These are phyloP conservation scores for Glareola pratincola DNA, from an alignment of 2,113 vertebrate genomes.

Conservation along the genomic window DNA sequence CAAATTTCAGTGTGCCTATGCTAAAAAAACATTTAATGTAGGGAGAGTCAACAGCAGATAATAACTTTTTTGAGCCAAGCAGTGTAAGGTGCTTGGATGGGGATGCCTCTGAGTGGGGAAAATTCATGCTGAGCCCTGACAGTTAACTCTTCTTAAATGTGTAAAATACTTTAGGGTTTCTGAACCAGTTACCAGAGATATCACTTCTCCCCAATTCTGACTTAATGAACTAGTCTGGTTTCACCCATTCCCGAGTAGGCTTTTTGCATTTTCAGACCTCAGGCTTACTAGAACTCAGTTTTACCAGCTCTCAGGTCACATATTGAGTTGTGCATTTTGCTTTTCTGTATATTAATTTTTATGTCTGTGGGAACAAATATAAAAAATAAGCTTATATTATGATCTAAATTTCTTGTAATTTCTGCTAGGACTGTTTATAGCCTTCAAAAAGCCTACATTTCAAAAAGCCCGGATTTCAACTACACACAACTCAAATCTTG, in stretches of 20 bases:
- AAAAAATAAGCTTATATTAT: fast-evolving
- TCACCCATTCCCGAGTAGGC: background rate
- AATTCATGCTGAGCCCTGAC: background rate
- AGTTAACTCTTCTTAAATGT: background rate
- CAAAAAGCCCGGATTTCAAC: background rate
- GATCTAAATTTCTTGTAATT: background rate
- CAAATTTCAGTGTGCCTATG: background rate
- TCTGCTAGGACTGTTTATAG: background rate
- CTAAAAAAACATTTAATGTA: background rate
- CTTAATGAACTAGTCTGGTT: background rate
- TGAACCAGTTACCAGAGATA: background rate
- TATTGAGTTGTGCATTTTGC: background rate
- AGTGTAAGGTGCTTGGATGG: background rate
- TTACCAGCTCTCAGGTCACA: background rate
- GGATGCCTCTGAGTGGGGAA: background rate
- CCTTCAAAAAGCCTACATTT: background rate
- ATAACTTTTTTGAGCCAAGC: background rate
- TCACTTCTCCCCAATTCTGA: background rate
- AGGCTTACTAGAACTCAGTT: background rate
- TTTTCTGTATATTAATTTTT: background rate
- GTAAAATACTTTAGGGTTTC: background rate
- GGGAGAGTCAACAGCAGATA: background rate
- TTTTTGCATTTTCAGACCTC: background rate
- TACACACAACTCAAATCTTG: background rate
- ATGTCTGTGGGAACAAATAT: background rate